A percentile compares a stretch with the other conserved stretches of the same genome.
Conservation (phyloP, 2,113 vertebrate genomes). For the Prochilodus magdalenae region DNA sequence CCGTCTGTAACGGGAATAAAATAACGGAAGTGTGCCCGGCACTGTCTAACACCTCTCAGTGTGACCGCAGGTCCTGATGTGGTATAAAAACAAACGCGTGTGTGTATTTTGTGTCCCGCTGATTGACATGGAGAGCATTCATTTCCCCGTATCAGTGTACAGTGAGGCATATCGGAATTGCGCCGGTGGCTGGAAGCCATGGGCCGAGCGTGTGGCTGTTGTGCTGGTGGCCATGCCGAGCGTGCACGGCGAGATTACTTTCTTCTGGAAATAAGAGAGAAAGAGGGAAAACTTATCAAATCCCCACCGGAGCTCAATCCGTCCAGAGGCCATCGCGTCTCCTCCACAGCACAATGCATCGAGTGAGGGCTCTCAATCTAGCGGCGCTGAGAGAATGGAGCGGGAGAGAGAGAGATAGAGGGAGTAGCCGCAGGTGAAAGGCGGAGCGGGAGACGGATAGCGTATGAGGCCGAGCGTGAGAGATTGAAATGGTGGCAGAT, state of each 20-base stretch:
- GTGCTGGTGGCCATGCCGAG: slow-evolving; percentile 33
- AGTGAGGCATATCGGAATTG: slow-evolving; percentile 14
- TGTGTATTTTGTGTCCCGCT: not conserved
- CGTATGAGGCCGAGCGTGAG: slow-evolving; percentile 21
- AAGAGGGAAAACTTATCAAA: slow-evolving; percentile 10
- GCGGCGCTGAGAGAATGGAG: slow-evolving; percentile 33
- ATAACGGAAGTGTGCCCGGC: too few relatives aligned
- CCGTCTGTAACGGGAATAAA: too few relatives aligned
- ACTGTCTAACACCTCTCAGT: not conserved
- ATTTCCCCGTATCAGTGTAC: slow-evolving; percentile 12
- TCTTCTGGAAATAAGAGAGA: slow-evolving; percentile 31
- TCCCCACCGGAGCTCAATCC: slow-evolving; percentile 32
- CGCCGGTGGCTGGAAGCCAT: not conserved
- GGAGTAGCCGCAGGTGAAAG: slow-evolving; percentile 20
- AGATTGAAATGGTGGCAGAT: slow-evolving; percentile 42
- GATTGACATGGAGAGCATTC: slow-evolving; percentile 30
- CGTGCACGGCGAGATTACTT: slow-evolving; percentile 28
- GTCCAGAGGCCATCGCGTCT: slow-evolving; percentile 38
- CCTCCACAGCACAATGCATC: slow-evolving; percentile 44
- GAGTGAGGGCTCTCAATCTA: slow-evolving; percentile 41
- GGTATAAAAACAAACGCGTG: not conserved
- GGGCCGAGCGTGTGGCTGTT: slow-evolving; percentile 6
- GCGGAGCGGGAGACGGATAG: slow-evolving; percentile 35
- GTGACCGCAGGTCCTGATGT: not conserved
- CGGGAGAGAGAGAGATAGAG: slow-evolving; percentile 31